Conservation (phyloP, 92 coral and sea anemone species). For the Phymanthus crucifer region DNA sequence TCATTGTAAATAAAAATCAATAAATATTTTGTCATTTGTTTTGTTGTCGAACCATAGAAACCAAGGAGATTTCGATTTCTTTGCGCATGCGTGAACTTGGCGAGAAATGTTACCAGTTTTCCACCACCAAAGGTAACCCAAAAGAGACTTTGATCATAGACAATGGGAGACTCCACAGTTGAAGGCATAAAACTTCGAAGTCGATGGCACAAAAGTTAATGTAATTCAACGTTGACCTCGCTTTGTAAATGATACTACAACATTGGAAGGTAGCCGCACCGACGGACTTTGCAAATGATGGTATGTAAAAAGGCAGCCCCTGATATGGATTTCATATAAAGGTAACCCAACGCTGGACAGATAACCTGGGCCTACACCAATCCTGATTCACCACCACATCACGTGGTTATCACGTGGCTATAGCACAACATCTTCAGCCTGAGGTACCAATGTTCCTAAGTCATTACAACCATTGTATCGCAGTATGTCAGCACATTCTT, state of each 20-base stretch:
- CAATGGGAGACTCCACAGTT: too few species aligned
- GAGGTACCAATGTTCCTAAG: constrained; percentile 77
- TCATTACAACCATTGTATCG: constrained; percentile 91
- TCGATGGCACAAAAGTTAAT: not conserved
- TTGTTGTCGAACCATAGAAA: constrained; percentile 1
- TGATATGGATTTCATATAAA: not conserved
- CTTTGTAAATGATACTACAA: not conserved
- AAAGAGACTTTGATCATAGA: too few species aligned
- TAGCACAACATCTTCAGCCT: constrained; percentile 69
- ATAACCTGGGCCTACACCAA: not conserved
- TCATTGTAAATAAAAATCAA: constrained; percentile 34
- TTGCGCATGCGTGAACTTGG: not conserved
- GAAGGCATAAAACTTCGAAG: too few species aligned
- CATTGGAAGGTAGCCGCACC: too few species aligned
- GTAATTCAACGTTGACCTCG: not conserved
- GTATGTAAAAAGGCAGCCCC: constrained; percentile 5
- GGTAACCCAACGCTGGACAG: not conserved
- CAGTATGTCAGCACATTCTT: constrained; percentile 89
- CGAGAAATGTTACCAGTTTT: not conserved
- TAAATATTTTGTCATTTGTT: constrained; percentile 14
- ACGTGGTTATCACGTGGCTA: constrained; percentile 36
- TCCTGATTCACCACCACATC: constrained; percentile 5
- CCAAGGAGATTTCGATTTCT: not conserved
- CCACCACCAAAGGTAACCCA: not conserved
- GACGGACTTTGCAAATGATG: too few species aligned